Conservation (phyloP, 1,140 invertebrate genomes). For the Eurosta solidaginis region DNA sequence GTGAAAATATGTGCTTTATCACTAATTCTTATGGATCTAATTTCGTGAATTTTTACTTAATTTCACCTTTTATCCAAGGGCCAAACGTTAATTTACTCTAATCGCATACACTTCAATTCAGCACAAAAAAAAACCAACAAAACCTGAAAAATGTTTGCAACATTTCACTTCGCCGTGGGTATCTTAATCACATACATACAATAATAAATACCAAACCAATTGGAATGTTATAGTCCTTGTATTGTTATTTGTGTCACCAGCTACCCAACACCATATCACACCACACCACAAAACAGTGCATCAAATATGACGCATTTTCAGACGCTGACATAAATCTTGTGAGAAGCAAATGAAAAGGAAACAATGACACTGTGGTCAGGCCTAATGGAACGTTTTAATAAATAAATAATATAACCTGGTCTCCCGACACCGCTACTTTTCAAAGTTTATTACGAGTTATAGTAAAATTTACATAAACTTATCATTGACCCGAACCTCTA, state of each 20-base stretch:
- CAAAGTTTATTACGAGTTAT: too few species aligned
- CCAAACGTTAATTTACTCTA: not conserved
- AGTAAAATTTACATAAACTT: too few species aligned
- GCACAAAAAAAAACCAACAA: not conserved
- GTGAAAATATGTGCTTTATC: constrained; percentile 23
- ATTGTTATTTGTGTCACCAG: not conserved
- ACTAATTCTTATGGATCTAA: constrained; percentile 29
- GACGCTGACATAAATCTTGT: not conserved
- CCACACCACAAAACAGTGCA: constrained; percentile 6
- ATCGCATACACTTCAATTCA: constrained; percentile 19
- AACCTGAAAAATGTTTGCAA: not conserved
- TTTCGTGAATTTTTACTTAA: constrained; percentile 3
- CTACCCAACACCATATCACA: not conserved
- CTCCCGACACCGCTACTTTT: too few species aligned
- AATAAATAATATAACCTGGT: too few species aligned
- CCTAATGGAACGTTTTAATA: too few species aligned
- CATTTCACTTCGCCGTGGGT: not conserved
- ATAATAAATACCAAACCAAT: not conserved
- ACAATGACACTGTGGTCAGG: not conserved
- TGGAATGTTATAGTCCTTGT: not conserved
- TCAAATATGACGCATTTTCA: not conserved
- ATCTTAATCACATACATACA: constrained; percentile 3
- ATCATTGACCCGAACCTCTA: too few species aligned
- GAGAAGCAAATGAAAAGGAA: not conserved
- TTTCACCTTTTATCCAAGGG: not conserved